Conservation (phyloP, 2,888 invertebrate genomes). For the Siphlonurus alternatus region DNA sequence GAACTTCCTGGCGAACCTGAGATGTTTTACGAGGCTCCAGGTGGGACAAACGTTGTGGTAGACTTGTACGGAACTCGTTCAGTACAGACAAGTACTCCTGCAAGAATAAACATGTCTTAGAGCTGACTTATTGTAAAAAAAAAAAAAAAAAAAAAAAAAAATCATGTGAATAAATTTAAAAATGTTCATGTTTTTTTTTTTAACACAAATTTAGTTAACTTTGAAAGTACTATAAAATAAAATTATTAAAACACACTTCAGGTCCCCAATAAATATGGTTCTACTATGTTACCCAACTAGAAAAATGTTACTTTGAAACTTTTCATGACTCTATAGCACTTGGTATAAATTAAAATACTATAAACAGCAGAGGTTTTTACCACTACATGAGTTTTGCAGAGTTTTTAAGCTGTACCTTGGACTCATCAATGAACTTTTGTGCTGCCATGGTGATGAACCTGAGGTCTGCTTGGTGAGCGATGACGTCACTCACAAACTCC, state of each 20-base stretch:
- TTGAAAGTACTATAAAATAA: too few species aligned
- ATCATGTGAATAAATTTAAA: slow-evolving; percentile 9
- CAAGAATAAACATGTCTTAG: slow-evolving; percentile 13
- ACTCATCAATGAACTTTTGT: slow-evolving; percentile 90
- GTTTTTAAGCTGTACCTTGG: slow-evolving; percentile 42
- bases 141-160: not conserved
- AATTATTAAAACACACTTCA: too few species aligned
- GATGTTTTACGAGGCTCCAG: slow-evolving; percentile 58
- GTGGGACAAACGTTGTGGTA: slow-evolving; percentile 68
- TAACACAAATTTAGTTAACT: too few species aligned
- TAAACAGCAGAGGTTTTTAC: too few species aligned
- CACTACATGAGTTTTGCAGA: too few species aligned
- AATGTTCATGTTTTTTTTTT: not conserved
- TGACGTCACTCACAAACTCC: slow-evolving; percentile 83
- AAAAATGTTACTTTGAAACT: too few species aligned
- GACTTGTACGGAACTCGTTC: slow-evolving; percentile 72
- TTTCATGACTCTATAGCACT: too few species aligned
- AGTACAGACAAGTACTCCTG: slow-evolving; percentile 64
- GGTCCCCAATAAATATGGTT: too few species aligned
- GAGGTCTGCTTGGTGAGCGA: slow-evolving; percentile 89
- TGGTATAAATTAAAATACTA: not conserved
- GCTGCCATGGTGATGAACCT: slow-evolving; percentile 92
- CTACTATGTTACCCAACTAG: too few species aligned
- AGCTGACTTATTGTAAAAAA: not conserved
- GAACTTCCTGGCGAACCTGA: slow-evolving; percentile 59